These are phyloP conservation scores for Gymnopithys bicolor DNA, from an alignment of 2,797 vertebrate species.

Conservation along the genomic window DNA sequence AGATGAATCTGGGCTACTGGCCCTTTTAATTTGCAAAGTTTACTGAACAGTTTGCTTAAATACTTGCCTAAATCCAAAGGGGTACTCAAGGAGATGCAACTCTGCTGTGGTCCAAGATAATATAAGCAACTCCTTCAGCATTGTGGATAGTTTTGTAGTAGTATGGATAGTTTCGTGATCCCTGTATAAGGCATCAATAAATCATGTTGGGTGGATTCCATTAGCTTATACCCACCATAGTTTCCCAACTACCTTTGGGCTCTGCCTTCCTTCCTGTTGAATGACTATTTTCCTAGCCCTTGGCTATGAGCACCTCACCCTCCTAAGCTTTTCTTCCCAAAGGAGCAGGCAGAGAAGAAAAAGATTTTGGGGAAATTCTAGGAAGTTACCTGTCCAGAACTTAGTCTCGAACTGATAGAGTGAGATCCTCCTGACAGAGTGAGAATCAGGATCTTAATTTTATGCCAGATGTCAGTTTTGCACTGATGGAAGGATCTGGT, in stretches of 20 bases:
- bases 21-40: not conserved
- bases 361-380: not conserved
- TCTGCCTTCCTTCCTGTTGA: not conserved
- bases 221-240: not conserved
- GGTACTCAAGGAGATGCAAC: not conserved
- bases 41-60: not conserved
- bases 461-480: not conserved
- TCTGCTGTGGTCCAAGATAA: not conserved
- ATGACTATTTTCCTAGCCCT: not conserved
- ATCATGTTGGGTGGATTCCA: not conserved
- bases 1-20: not conserved
- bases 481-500: not conserved
- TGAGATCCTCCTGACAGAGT: not conserved
- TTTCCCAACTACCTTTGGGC: not conserved
- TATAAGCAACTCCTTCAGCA: not conserved
- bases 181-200: not conserved
- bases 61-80: not conserved
- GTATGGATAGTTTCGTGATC: not conserved
- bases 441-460: not conserved
- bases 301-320: not conserved
- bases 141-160: not conserved
- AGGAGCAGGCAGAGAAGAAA: not conserved
- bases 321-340: not conserved
- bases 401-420: not conserved
- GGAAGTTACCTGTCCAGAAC: not conserved